phyloP scores from a whole-genome alignment of 2,888 invertebrate genomes.

The Drymonia ruficornis region DNA sequence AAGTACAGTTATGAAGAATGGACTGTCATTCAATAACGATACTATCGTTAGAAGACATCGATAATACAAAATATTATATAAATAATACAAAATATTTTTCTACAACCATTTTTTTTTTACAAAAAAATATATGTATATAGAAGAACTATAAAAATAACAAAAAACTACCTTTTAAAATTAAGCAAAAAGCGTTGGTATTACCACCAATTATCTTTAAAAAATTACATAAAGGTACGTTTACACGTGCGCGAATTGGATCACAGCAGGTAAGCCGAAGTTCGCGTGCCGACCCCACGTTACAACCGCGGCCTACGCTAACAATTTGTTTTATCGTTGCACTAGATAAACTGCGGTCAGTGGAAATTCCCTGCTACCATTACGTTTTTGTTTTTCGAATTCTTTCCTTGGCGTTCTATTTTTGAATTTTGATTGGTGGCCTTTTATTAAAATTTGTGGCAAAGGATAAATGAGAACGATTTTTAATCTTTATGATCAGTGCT shows the following conservation, averaged over 20 bases:
- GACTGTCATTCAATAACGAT: too few species aligned
- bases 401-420: constrained; percentile 13
- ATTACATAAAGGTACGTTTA: constrained; percentile 24
- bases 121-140: too few species aligned
- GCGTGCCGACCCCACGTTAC: constrained; percentile 60
- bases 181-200: not conserved
- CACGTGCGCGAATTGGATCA: constrained; percentile 43
- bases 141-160: not conserved
- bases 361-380: constrained; percentile 50
- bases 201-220: not conserved
- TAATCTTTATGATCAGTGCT: too few species aligned
- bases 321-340: constrained; percentile 71
- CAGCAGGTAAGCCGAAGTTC: constrained; percentile 42
- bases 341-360: constrained; percentile 55
- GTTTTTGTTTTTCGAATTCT: constrained; percentile 29
- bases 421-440: not conserved
- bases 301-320: constrained; percentile 47
- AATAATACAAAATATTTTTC: too few species aligned
- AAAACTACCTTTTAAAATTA: too few species aligned
- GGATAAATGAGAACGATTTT: too few species aligned
- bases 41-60: too few species aligned
- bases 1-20: too few species aligned
- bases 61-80: too few species aligned
- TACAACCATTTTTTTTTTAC: too few species aligned
- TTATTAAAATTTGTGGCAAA: too few species aligned